A percentile compares a stretch with the other conserved stretches of the same genome.
Evolutionary conservation across 2,888 invertebrate genomes (phyloP).

Genomic region (Pteria penguin): DNA sequence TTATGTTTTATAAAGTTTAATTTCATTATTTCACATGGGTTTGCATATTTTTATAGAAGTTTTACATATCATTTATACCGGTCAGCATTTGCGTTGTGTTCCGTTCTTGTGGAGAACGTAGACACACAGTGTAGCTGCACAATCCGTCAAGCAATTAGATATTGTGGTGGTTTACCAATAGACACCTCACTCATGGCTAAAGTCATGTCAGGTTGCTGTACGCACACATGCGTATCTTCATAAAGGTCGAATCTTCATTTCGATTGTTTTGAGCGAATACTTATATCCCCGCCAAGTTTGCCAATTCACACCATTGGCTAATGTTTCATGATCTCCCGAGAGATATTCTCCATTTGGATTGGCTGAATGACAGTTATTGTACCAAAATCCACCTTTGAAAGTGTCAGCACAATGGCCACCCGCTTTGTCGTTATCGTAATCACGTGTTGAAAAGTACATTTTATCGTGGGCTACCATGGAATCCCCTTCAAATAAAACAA

Average conservation of each 20-base stretch:
- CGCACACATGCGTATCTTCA: slow-evolving; percentile 1
- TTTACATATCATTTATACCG: too few species aligned
- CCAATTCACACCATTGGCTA: slow-evolving; percentile 53
- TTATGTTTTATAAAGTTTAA: too few species aligned
- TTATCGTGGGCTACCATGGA: slow-evolving; percentile 45
- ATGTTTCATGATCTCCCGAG: slow-evolving; percentile 41
- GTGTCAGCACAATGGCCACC: slow-evolving; percentile 39
- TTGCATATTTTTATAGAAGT: too few species aligned
- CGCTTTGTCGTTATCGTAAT: slow-evolving; percentile 48
- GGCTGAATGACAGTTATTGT: slow-evolving; percentile 46
- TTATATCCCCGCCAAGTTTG: slow-evolving; percentile 47
- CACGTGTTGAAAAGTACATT: slow-evolving; percentile 47
- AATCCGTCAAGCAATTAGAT: too few species aligned
- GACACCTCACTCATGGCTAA: too few species aligned
- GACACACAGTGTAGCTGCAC: too few species aligned
- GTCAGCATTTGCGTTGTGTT: too few species aligned
- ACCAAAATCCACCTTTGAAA: slow-evolving; percentile 55
- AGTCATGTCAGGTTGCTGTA: too few species aligned
- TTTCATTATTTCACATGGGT: too few species aligned
- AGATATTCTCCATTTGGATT: slow-evolving; percentile 53
- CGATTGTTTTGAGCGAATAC: slow-evolving; percentile 47
- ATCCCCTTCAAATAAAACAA: slow-evolving; percentile 42
- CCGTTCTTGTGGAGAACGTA: too few species aligned
- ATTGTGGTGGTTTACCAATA: too few species aligned
- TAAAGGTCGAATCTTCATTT: slow-evolving; percentile 48